Evolutionary conservation across 2,113 vertebrate species (phyloP), one percentile per base, ranked within the genome.

Genomic region (Pitta sordida): DNA sequence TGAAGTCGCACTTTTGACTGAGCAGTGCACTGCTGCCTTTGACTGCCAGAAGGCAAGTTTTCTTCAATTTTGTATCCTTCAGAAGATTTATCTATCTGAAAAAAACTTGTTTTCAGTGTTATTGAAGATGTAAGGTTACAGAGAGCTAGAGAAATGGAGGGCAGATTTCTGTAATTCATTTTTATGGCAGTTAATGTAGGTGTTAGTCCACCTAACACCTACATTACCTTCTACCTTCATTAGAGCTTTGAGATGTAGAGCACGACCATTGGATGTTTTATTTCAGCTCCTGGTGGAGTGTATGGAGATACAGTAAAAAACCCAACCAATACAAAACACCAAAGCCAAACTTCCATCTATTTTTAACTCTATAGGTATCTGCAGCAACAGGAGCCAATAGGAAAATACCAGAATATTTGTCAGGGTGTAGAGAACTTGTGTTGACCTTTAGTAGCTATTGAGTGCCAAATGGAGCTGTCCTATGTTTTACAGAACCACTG

Each of bases 111-210:
- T 82, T 63, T 6, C 11, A 87, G 15, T 37, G 1, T 89, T 94
- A 83, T 51, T 94, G 80, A 91, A 95, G 59, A 75, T 91, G 49
- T 90, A 78, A 75, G 26, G 53, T 95, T 93, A 70, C 15, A 73
- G 69, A 87, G 79, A 95, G 58, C 27, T 48, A 48, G 90, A 75
- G 68, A 81, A 93, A 85, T 41, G 56, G 65, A 93, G 30, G 52
- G 19, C 56, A 91, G 34, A 83, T 89, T 92, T 94, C 60, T 37
- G 41, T 34, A 86, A 44, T 89, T 95, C 27, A 53, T 95, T 94
- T 94, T 93, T 74, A 37, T 94, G 60, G 60, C 24, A 30, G 21
- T 82, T 89, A 63, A 27, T 85, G 55, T 41, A 69, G 41, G n/a
- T 62, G 20, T 89, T 94, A 93, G 64, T 88, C 56, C 36, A n/a